These are phyloP conservation scores for Lamprologus callipterus DNA, from an alignment of 2,113 vertebrate genomes.

Conservation along the genomic window DNA sequence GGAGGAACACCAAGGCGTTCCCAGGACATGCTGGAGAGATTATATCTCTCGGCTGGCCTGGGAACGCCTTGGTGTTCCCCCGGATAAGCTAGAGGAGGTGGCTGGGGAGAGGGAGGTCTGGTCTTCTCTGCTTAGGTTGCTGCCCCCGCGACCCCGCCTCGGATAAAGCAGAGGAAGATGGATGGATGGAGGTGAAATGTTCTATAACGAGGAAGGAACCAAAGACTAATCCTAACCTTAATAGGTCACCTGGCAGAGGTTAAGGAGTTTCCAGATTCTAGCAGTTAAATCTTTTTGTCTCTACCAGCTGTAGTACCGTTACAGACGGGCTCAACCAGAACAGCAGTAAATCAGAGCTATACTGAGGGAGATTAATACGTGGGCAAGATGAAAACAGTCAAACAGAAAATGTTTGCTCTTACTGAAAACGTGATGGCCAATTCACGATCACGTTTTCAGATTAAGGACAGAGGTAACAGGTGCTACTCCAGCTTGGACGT, in stretches of 20 bases:
- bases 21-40: background rate
- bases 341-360: background rate
- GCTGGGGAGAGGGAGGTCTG: background rate
- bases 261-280: background rate
- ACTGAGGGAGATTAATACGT: background rate
- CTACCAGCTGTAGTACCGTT: background rate
- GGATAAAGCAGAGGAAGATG: background rate
- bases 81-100: accelerated
- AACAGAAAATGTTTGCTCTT: background rate
- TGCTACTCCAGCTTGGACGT: background rate
- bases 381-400: background rate
- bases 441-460: background rate
- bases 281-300: background rate
- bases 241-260: background rate
- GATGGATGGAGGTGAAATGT: background rate
- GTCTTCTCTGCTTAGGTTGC: background rate
- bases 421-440: background rate
- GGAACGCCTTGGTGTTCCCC: background rate
- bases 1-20: too few species aligned
- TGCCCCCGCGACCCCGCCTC: accelerated
- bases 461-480: background rate
- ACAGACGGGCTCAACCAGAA: background rate
- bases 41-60: background rate
- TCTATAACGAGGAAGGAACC: background rate
- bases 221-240: background rate